Percentiles rank a stretch among this genome's conserved stretches.
These are phyloP conservation scores for Rhynchopsitta pachyrhyncha DNA, from an alignment of 2,113 vertebrate genomes.

Conservation along the genomic window DNA sequence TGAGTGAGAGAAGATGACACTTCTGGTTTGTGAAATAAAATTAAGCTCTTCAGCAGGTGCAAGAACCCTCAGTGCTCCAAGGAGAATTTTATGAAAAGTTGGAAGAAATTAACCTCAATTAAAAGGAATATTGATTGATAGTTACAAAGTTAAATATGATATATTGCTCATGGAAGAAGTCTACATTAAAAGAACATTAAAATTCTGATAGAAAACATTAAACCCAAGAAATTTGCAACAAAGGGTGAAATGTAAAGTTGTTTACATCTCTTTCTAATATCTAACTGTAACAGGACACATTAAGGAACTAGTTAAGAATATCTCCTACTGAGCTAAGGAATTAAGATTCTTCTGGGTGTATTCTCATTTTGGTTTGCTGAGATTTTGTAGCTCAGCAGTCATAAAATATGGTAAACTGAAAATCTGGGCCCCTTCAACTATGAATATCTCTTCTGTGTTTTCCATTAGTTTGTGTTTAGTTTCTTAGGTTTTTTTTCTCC, in stretches of 20 bases:
- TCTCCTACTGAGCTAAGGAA: neutral
- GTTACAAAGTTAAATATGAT: slow-evolving; percentile 73
- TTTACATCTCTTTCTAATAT: slow-evolving; percentile 46
- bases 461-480: neutral
- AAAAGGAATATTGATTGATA: slow-evolving; percentile 75
- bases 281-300: slow-evolving; percentile 14
- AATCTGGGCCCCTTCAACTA: neutral
- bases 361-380: slow-evolving; percentile 29
- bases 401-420: slow-evolving; percentile 49
- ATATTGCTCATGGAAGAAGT: slow-evolving; percentile 63
- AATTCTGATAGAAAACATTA: slow-evolving; percentile 59
- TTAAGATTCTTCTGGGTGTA: slow-evolving; percentile 30
- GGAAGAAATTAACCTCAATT: slow-evolving; percentile 82
- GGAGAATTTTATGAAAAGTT: slow-evolving; percentile 69
- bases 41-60: slow-evolving; percentile 61
- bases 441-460: neutral
- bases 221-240: slow-evolving; percentile 46
- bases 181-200: slow-evolving; percentile 77
- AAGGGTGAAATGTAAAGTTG: slow-evolving; percentile 48
- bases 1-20: neutral
- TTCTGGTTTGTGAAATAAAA: neutral
- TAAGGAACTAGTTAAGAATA: slow-evolving; percentile 43
- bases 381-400: slow-evolving; percentile 50
- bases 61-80: slow-evolving; percentile 29
- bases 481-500: neutral